These are phyloP conservation scores for Seladonia tumulorum DNA, from an alignment of 2,888 invertebrate genomes.

Conservation along the genomic window DNA sequence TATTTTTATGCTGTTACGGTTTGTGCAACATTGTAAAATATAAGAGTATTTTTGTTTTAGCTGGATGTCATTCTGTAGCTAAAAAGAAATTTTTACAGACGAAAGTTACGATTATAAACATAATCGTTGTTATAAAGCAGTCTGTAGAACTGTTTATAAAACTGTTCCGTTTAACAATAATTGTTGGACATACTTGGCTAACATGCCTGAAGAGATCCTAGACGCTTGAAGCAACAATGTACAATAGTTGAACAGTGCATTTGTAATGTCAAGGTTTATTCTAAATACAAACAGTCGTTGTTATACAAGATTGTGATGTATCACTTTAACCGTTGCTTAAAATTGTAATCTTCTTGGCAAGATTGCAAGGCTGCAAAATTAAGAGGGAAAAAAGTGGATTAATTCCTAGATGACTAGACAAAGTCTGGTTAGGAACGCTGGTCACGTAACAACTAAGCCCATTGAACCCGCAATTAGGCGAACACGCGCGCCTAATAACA, in stretches of 20 bases:
- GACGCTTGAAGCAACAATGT: too few species aligned
- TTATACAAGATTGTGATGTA: neutral
- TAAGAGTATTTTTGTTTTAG: neutral
- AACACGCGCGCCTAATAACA: conserved; percentile 60
- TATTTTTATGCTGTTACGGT: too few species aligned
- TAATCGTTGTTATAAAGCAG: too few species aligned
- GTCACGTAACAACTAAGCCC: conserved; percentile 45
- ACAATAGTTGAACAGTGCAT: too few species aligned
- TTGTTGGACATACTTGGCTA: too few species aligned
- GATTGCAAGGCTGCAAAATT: neutral
- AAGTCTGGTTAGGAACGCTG: conserved; percentile 3
- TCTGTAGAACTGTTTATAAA: too few species aligned
- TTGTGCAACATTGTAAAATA: neutral
- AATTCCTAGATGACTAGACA: neutral
- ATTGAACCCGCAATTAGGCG: conserved; percentile 49
- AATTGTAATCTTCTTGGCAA: neutral
- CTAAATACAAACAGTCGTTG: too few species aligned
- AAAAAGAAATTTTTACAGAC: too few species aligned
- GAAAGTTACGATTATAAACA: too few species aligned
- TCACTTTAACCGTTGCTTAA: neutral
- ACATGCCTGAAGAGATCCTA: too few species aligned
- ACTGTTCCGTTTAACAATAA: too few species aligned
- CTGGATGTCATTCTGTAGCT: neutral
- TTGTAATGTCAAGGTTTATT: too few species aligned
- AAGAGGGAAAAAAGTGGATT: neutral